A percentile compares a stretch with the other conserved stretches of the same genome.
Evolutionary conservation across 2,888 invertebrate genomes (phyloP).

Genomic region (Caenorhabditis drosophilae): DNA sequence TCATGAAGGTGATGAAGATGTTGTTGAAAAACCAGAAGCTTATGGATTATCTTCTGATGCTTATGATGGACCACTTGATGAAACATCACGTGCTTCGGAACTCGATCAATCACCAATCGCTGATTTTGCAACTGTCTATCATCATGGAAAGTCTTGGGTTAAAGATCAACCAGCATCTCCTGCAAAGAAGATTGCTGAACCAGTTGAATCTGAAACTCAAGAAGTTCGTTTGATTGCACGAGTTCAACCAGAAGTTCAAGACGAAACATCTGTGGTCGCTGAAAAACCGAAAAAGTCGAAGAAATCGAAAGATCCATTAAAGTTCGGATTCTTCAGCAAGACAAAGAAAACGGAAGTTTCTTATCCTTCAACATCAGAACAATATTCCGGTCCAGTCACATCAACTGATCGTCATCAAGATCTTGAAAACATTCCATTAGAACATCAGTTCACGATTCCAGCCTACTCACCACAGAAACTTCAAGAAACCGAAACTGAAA

Average conservation of each 20-base stretch:
- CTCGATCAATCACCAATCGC: slow-evolving; percentile 22
- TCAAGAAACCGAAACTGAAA: neutral
- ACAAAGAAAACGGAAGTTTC: neutral
- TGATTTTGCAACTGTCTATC: slow-evolving; percentile 25
- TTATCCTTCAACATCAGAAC: neutral
- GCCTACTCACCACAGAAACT: neutral
- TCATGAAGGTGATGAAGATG: slow-evolving; percentile 44
- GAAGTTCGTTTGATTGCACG: slow-evolving; percentile 6
- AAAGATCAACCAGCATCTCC: slow-evolving; percentile 5
- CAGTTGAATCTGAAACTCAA: slow-evolving; percentile 6
- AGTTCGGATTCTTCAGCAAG: slow-evolving; percentile 1
- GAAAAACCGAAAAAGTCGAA: neutral
- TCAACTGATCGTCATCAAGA: slow-evolving; percentile 8
- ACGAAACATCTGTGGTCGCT: neutral
- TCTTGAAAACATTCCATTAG: slow-evolving; percentile 9
- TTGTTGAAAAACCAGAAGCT: slow-evolving; percentile 22
- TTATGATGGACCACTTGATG: slow-evolving; percentile 31
- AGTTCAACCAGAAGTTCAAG: slow-evolving; percentile 8
- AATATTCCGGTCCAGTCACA: slow-evolving; percentile 3
- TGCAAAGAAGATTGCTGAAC: slow-evolving; percentile 7
- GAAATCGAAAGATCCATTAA: neutral
- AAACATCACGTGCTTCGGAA: slow-evolving; percentile 15
- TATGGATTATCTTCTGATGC: slow-evolving; percentile 13
- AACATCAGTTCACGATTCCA: neutral
- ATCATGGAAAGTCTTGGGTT: slow-evolving; percentile 29